phyloP scores from a whole-genome alignment of 2,797 vertebrate genomes.

The Crypturellus tataupa region DNA sequence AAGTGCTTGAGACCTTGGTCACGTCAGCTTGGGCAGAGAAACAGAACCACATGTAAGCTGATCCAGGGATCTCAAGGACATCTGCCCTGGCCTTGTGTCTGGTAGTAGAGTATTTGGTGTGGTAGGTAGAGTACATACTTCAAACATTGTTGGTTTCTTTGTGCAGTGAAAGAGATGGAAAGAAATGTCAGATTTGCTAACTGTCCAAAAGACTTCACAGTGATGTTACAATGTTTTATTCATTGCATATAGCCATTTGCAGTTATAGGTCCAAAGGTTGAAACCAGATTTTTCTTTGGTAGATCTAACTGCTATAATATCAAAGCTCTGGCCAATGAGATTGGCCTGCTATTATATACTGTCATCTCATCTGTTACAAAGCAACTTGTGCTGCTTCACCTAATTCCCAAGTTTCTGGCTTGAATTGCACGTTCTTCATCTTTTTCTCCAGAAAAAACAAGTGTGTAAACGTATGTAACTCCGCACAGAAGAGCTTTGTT shows the following conservation, averaged over 20 bases:
- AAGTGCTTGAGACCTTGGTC: neutral
- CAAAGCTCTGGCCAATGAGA: neutral
- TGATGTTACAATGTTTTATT: neutral
- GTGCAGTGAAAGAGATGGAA: neutral
- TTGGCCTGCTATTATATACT: neutral
- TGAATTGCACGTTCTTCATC: neutral
- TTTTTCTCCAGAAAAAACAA: neutral
- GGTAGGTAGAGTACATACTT: neutral
- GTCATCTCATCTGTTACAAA: neutral
- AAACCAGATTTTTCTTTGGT: neutral
- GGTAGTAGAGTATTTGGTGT: neutral
- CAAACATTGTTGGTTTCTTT: neutral
- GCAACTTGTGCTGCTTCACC: neutral
- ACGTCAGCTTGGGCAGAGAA: neutral
- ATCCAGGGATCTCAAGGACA: neutral
- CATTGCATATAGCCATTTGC: neutral
- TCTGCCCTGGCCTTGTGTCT: neutral
- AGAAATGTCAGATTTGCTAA: neutral
- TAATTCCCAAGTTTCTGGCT: neutral
- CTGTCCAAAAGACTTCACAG: neutral
- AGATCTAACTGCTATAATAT: neutral
- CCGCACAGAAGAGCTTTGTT: neutral
- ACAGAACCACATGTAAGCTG: neutral
- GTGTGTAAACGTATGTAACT: neutral
- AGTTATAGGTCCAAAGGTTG: neutral